Base-by-base conservation (phyloP, 2,797 vertebrate genomes). In the Poecilia velifera region DNA sequence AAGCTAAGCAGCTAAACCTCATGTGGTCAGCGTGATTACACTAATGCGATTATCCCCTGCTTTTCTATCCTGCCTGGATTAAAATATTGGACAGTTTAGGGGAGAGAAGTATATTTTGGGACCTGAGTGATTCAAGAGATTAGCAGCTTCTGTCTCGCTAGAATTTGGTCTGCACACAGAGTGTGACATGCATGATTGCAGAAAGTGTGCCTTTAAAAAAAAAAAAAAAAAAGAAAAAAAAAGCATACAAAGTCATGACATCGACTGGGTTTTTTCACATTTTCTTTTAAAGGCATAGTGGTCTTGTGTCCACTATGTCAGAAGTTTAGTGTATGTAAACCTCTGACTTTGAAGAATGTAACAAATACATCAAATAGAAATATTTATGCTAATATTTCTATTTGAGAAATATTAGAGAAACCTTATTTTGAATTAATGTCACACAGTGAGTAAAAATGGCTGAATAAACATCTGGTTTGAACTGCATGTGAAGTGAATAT, bases 1-100 rank as follows among this genome's bases (percentile, higher is more conserved):
- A 73, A 90, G 84, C 89, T 86, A 84, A 86, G 90, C 90, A 77
- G 84, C 86, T 47, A 76, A 73, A 80, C 86, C 89, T 84, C 87
- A 78, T 87, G 91, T 85, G 89, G 89, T 88, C 90, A 87, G 87
- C 78, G 20, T 90, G 90, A 94, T 94, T 92, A 89, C 86, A 76
- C 82, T 92, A 93, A 94, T 93, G 86, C 80, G 83, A 91, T 94
- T 93, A 92, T 85, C 82, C 68, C 45, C 78, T 55, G 85, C 76
- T 90, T 90, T 84, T 86, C 76, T 82, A 84, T 88, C 86, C 84
- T 39, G 79, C 76, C 87, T 82, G 83, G 89, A 94, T 94, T 90
- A 91, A 47, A 86, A 76, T 80, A 81, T 83, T 81, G 85, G 82
- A 89, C 47, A 84, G 87, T 89, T 82, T 84, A 92, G 84, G 53